Percentiles rank a stretch among this genome's conserved stretches.
phyloP scores from a whole-genome alignment of 2,888 invertebrate species.

The Pasiphila rectangulata region DNA sequence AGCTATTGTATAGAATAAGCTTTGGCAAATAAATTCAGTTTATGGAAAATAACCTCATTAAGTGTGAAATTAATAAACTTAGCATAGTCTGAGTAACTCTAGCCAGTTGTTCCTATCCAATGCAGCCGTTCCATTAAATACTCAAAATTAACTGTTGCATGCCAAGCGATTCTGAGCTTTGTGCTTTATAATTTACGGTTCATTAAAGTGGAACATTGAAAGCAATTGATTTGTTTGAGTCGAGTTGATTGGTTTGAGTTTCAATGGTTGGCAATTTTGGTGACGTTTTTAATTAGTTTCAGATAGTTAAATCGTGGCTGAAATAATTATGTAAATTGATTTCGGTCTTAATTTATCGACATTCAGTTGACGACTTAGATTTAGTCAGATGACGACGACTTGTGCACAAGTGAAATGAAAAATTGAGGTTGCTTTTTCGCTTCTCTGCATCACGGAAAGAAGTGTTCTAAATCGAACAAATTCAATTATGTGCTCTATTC shows the following conservation, averaged over 20 bases:
- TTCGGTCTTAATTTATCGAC: no score
- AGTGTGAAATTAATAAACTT: constrained; percentile 24
- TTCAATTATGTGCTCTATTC: no score
- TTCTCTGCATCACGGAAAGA: no score
- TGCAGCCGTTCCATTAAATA: constrained; percentile 22
- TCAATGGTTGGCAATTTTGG: not conserved
- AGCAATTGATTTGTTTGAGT: constrained; percentile 10
- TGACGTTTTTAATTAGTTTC: constrained; percentile 1
- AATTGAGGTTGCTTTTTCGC: constrained; percentile 1
- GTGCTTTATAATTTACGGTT: not conserved
- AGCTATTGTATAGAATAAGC: not conserved
- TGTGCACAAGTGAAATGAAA: not conserved
- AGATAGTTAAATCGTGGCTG: no score
- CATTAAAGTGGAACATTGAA: constrained; percentile 3
- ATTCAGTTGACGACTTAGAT: no score
- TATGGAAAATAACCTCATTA: no score
- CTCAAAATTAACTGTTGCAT: constrained; percentile 13
- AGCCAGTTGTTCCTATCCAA: constrained; percentile 22
- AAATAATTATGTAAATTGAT: no score
- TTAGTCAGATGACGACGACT: constrained; percentile 6
- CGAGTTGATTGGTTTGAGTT: constrained; percentile 6
- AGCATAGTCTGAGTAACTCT: constrained; percentile 17
- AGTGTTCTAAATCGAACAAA: no score
- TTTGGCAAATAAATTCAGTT: constrained; percentile 2
- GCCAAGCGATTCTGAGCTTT: constrained; percentile 11